These are phyloP conservation scores for Temnothorax curvispinosus DNA, from an alignment of 1,140 invertebrate genomes.

Conservation along the genomic window DNA sequence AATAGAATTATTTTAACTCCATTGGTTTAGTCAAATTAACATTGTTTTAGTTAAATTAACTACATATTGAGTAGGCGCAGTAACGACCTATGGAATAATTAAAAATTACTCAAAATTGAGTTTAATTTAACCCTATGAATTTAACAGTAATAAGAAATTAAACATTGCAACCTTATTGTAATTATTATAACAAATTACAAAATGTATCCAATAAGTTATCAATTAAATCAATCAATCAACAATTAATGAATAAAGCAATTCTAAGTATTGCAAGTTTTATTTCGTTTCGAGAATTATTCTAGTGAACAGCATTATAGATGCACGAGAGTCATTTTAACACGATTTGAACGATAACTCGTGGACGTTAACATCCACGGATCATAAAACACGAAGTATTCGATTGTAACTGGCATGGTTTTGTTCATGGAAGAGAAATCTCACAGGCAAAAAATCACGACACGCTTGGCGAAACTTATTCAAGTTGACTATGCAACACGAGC, in stretches of 20 bases:
- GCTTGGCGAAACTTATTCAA: conserved; percentile 30
- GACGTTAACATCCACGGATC: conserved; percentile 72
- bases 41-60: too few relatives aligned
- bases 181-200: not conserved
- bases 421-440: conserved; percentile 53
- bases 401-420: conserved; percentile 71
- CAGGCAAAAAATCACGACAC: conserved; percentile 49
- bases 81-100: too few relatives aligned
- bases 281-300: not conserved
- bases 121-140: too few relatives aligned
- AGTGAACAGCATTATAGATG: not conserved
- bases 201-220: not conserved
- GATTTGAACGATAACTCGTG: conserved; percentile 39
- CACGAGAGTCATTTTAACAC: not conserved
- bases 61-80: too few relatives aligned
- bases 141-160: too few relatives aligned
- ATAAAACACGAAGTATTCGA: conserved; percentile 78
- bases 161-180: not conserved
- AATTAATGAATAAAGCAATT: not conserved
- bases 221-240: not conserved
- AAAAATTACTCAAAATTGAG: too few relatives aligned
- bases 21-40: too few relatives aligned
- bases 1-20: too few relatives aligned
- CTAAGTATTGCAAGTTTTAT: not conserved
- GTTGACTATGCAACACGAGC: not conserved